Base-by-base conservation (phyloP, 2,888 invertebrate species). In the Lasioglossum villosulum region DNA sequence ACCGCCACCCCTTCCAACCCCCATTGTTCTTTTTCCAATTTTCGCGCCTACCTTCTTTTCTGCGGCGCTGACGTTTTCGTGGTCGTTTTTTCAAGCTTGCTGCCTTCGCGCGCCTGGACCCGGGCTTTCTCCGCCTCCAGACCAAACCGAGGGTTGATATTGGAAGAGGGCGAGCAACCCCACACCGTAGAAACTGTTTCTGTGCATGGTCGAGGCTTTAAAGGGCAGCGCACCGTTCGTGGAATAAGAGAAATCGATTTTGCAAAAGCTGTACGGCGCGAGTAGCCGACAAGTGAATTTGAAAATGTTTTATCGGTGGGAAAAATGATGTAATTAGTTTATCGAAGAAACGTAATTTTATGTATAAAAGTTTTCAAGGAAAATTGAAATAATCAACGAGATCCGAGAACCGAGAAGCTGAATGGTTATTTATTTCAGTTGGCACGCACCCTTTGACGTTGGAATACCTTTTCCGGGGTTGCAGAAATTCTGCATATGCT, bases 1-100 rank as follows among this genome's bases (percentile, higher is more conserved):
- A 63, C 30, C 74, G 34, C 77, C 72, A 27, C 79, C 75, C 68
- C 84, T 66, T 68, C 71, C 80, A 70, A 59, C 30, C 75, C 75
- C 77, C 77, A 78, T 82, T 74, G 68, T 87, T 83, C 88, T 82
- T 88, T 88, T 83, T 84, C 74, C 79, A 86, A 86, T 86, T 88
- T 86, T 85, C 85, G 72, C 89, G 48, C 82, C 82, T 45, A 59
- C 70, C 56, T 78, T 81, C 78, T 88, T 83, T 70, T 78, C 75
- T 72, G 76, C 76, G 71, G 23, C 74, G 70, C 68, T 82, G 63
- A 42, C 63, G 39, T 59, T 75, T 68, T 52, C 73, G 19, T 76
- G 45, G 72, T 75, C 75, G n/a, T 45, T 80, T 73, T 76, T 42
- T n/a, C 56, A 39, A 68, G 16, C 39, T 30, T 37, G 37, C 48